Evolutionary conservation across 2,888 invertebrate species (phyloP), one percentile per base, ranked within the genome.

Genomic region (Ischnura elegans): DNA sequence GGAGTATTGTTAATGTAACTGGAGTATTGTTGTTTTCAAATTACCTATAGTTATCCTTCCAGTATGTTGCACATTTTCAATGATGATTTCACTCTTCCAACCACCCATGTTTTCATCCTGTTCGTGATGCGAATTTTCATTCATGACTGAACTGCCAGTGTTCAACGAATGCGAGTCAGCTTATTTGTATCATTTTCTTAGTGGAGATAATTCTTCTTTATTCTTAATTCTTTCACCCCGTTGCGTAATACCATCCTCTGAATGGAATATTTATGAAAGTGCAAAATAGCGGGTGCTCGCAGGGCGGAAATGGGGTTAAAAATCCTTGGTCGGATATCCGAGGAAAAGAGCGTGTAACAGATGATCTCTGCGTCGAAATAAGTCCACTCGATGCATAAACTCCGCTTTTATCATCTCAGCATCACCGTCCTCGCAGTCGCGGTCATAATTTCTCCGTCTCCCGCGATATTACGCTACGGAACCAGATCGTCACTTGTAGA

Each of bases 401-500:
- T 43, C 43, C 61, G 19, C 13, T 42, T 90, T 43, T 61, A 55
- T 66, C 90, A 61, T 43, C 90, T 42, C 55, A 61, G 61, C 90
- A 61, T 90, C 90, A 61, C 55, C n/a, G 45, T 55, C 47, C 86
- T n/a, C 46, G 61, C 90, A 6, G 43, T 61, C 55, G 90, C 61
- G 61, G 61, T 90, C 51, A 45, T 66, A 90, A 90, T 90, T 90
- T 90, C 43, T 45, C 43, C 61, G 61, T 42, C 55, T 55, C 90
- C 43, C 19, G 61, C 90, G 61, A 55, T 61, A 36, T 55, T 42
- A 51, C 55, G 55, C 87, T 36, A 42, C 42, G 51, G 51, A 87
- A 42, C 42, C 43, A 90, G 90, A 90, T 61, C 90, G 42, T 90
- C 90, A 55, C 90, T 90, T 66, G 90, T 61, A 90, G 90, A 90